phyloP scores from a whole-genome alignment of 2,888 invertebrate species.

The Girardia tigrina region DNA sequence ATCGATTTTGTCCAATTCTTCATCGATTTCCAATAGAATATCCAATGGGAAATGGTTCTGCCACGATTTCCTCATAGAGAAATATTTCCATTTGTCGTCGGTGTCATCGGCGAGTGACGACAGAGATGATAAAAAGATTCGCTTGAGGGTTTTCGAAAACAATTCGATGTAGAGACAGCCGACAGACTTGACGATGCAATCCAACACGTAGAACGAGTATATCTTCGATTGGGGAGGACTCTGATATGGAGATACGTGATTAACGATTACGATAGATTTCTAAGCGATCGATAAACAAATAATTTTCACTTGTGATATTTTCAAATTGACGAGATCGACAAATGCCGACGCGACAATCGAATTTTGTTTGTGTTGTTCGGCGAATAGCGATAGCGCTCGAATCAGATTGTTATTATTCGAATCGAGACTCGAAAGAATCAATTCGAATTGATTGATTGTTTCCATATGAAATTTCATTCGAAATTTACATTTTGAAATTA shows the following conservation, averaged over 20 bases:
- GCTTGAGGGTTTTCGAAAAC: neutral
- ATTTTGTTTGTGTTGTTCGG: neutral
- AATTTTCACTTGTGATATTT: too few relatives aligned
- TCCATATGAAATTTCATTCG: neutral
- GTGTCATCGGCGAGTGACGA: neutral
- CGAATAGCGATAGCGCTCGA: neutral
- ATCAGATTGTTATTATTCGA: conserved; percentile 5
- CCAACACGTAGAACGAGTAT: neutral
- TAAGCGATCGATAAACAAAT: too few relatives aligned
- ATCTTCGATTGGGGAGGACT: neutral
- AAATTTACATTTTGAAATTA: too few relatives aligned
- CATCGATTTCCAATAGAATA: neutral
- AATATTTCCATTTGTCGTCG: neutral
- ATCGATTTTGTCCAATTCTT: neutral
- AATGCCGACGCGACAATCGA: neutral
- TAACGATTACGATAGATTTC: too few relatives aligned
- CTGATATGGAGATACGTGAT: too few relatives aligned
- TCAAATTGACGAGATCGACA: neutral
- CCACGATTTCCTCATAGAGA: neutral
- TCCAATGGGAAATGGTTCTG: neutral
- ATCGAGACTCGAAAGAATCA: neutral
- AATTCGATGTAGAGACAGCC: neutral
- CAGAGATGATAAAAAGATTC: neutral
- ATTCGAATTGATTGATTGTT: neutral
- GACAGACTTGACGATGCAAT: conserved; percentile 1